Conservation (phyloP, 2,888 invertebrate genomes). For the Sphinx pinastri region DNA sequence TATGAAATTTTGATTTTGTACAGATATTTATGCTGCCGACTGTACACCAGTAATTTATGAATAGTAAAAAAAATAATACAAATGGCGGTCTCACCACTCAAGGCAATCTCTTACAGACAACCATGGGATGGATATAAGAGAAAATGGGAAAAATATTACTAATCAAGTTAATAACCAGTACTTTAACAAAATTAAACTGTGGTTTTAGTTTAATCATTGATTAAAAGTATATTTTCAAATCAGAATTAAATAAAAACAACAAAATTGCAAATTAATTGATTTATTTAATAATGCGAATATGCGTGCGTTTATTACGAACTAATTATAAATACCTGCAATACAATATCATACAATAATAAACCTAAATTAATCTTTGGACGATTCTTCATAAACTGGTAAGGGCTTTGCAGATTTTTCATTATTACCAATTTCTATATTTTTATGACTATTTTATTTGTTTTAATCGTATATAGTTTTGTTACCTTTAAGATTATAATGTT, state of each 20-base stretch:
- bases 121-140: too few relatives aligned
- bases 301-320: slow-evolving; percentile 56
- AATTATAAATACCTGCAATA: slow-evolving; percentile 54
- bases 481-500: not conserved
- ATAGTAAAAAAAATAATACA: too few relatives aligned
- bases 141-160: too few relatives aligned
- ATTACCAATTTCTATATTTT: slow-evolving; percentile 2
- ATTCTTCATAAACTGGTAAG: slow-evolving; percentile 75
- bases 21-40: too few relatives aligned
- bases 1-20: too few relatives aligned
- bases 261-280: slow-evolving; percentile 61
- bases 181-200: too few relatives aligned
- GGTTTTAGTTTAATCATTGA: not conserved
- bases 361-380: slow-evolving; percentile 75
- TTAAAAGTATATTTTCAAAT: not conserved
- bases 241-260: slow-evolving; percentile 38
- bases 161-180: too few relatives aligned
- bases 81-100: too few relatives aligned
- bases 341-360: slow-evolving; percentile 52
- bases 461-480: slow-evolving; percentile 7
- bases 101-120: too few relatives aligned
- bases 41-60: not conserved
- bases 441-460: not conserved
- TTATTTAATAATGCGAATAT: slow-evolving; percentile 59
- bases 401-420: slow-evolving; percentile 48